Percentiles rank a stretch among this genome's conserved stretches.
phyloP scores from a whole-genome alignment of 2,797 vertebrate species.

The Carduelis carduelis region DNA sequence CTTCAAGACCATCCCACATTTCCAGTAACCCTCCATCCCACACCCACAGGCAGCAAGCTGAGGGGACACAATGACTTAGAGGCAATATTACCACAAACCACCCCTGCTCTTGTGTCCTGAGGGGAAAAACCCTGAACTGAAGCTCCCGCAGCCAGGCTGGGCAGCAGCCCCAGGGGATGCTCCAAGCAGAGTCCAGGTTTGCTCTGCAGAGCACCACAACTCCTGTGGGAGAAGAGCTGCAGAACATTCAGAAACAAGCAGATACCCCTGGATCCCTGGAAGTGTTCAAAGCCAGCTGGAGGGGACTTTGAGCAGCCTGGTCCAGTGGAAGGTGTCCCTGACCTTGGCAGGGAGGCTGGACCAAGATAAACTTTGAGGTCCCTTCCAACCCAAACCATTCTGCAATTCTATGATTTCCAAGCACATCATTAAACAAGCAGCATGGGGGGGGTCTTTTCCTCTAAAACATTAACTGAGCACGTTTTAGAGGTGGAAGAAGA shows the following conservation, averaged over 20 bases:
- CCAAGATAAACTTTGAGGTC: not conserved
- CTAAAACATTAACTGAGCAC: not conserved
- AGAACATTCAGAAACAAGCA: not conserved
- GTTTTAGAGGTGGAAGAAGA: not conserved
- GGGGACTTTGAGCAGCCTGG: not conserved
- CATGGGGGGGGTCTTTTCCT: not conserved
- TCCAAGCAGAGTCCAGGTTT: not conserved
- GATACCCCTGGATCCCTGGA: not conserved
- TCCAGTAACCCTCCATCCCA: fast-evolving
- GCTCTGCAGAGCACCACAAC: not conserved
- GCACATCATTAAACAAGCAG: not conserved
- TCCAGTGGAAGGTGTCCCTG: not conserved
- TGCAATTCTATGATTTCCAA: not conserved
- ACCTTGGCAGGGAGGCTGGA: not conserved
- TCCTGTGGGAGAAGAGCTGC: not conserved
- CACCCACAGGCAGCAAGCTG: not conserved
- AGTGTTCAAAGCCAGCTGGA: not conserved
- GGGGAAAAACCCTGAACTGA: not conserved
- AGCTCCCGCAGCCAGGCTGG: fast-evolving
- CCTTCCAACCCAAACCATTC: not conserved
- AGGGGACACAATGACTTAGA: not conserved
- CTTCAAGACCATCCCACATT: not conserved
- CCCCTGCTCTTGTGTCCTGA: not conserved
- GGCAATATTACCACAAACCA: not conserved
- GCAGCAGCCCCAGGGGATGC: not conserved